Evolutionary conservation across 1,140 invertebrate species (phyloP).

Genomic region (Thalassaphorura encarpata): DNA sequence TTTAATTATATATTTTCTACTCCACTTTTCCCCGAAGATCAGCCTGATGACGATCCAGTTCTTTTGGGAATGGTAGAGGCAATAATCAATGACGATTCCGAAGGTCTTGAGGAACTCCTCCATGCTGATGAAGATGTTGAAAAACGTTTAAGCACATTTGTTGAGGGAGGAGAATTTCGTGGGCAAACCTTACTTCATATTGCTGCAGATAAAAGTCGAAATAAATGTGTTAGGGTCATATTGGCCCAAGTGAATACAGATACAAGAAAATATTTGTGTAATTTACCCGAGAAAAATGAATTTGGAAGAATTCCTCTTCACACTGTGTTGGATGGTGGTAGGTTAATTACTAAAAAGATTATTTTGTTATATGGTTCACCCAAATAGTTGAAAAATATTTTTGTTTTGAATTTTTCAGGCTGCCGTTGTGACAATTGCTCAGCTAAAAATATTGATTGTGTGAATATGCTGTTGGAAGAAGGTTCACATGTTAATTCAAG

Average conservation of each 20-base stretch:
- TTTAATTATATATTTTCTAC: no score
- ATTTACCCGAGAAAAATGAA: not conserved
- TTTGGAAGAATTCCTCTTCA: not conserved
- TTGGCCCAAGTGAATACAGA: not conserved
- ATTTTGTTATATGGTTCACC: no score
- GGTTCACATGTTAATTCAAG: no score
- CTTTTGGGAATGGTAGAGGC: not conserved
- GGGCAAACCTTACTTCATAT: not conserved
- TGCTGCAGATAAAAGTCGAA: not conserved
- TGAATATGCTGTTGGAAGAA: no score
- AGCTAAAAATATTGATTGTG: no score
- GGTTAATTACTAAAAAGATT: no score
- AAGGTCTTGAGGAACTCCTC: not conserved
- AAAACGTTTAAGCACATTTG: not conserved
- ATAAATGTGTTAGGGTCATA: not conserved
- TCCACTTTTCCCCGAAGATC: no score
- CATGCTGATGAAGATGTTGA: not conserved
- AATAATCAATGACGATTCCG: not conserved
- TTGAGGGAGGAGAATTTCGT: not conserved
- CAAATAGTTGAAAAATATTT: no score
- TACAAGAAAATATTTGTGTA: not conserved
- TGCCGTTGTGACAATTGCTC: not conserved
- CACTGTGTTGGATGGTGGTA: not conserved
- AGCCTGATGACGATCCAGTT: not conserved
- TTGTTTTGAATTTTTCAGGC: no score